These are phyloP conservation scores for Clitarchus hookeri DNA, from an alignment of 2,888 invertebrate genomes.

Conservation along the genomic window DNA sequence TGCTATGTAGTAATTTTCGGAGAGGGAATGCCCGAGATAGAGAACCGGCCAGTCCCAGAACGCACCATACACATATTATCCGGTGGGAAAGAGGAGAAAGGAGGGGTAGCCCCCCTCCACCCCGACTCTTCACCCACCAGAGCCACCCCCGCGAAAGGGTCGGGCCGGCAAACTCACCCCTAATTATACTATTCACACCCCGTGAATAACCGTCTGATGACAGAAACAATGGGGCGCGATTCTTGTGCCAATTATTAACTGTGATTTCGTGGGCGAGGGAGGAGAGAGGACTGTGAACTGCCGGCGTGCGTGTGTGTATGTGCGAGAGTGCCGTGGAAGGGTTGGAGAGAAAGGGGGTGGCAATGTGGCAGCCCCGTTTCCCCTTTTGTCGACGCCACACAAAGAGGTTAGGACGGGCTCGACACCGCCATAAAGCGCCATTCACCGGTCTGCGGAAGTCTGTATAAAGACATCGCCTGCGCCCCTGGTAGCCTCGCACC, in stretches of 20 bases:
- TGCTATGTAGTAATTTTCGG: too few species aligned
- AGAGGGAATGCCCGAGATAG: too few species aligned
- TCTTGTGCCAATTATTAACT: slow-evolving; percentile 41
- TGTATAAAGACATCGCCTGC: too few species aligned
- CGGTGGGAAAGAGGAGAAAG: neutral
- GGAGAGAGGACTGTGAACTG: neutral
- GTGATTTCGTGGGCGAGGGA: slow-evolving; percentile 37
- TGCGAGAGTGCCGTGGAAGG: neutral
- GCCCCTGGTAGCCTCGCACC: too few species aligned
- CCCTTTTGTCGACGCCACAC: neutral
- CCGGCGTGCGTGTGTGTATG: too few species aligned
- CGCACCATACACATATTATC: too few species aligned
- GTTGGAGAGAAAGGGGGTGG: neutral
- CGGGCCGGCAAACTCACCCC: slow-evolving; percentile 40
- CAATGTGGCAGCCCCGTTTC: neutral
- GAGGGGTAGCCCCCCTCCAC: neutral
- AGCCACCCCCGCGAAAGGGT: slow-evolving; percentile 20
- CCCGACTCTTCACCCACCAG: neutral
- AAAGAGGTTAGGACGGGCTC: too few species aligned
- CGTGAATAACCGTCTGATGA: slow-evolving; percentile 41
- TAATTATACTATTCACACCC: slow-evolving; percentile 43
- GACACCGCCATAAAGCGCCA: too few species aligned
- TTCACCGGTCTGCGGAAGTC: too few species aligned
- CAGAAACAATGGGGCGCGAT: slow-evolving; percentile 41
- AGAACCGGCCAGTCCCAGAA: too few species aligned